Percentiles rank a stretch among this genome's conserved stretches.
These are phyloP conservation scores for Parauchenoglanis ngamensis DNA, from an alignment of 2,797 vertebrate genomes.

Conservation along the genomic window DNA sequence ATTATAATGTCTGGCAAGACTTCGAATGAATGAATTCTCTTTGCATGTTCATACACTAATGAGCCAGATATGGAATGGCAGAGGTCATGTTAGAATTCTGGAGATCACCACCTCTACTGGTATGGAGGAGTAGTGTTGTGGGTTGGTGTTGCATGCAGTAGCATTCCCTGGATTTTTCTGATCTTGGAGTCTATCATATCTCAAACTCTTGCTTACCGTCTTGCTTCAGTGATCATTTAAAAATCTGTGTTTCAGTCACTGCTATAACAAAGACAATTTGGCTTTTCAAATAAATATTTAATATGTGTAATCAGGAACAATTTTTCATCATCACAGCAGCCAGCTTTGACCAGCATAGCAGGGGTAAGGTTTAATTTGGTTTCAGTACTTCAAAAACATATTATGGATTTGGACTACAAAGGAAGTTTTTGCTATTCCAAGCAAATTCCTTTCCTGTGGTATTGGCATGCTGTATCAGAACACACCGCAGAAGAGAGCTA, in stretches of 20 bases:
- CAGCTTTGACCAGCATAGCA: constrained; percentile 48
- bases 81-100: not conserved
- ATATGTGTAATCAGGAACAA: constrained; percentile 54
- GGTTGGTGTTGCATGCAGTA: not conserved
- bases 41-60: not conserved
- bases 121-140: not conserved
- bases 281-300: constrained; percentile 58
- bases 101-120: not conserved
- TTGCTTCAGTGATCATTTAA: constrained; percentile 51
- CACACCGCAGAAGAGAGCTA: constrained; percentile 38
- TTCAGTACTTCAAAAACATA: constrained; percentile 37
- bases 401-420: constrained; percentile 40
- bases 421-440: constrained; percentile 18
- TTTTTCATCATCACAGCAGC: constrained; percentile 51
- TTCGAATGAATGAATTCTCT: not conserved
- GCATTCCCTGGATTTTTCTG: not conserved
- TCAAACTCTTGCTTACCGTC: constrained; percentile 30
- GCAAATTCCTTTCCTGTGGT: constrained; percentile 14
- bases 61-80: not conserved
- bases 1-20: not conserved
- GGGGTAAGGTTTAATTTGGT: constrained; percentile 53
- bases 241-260: constrained; percentile 53
- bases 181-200: not conserved
- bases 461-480: constrained; percentile 43
- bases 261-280: constrained; percentile 56